phyloP scores from a whole-genome alignment of 2,797 vertebrate species.

The Microchirus variegatus region DNA sequence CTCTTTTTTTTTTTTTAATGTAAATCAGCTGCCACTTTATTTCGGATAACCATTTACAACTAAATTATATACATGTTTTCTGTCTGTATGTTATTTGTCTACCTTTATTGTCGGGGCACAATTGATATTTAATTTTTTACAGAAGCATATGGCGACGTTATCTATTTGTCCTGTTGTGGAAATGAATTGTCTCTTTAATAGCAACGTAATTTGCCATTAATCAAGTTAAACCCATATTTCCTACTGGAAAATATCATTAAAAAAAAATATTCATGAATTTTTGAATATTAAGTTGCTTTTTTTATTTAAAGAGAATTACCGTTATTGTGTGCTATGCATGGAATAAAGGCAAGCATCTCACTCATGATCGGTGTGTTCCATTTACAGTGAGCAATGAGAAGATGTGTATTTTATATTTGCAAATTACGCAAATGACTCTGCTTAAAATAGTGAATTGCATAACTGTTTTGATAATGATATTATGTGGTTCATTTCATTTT shows the following conservation, averaged over 20 bases:
- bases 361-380: neutral
- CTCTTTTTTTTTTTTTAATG: neutral
- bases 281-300: conserved; percentile 45
- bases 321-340: conserved; percentile 57
- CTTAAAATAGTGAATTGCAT: no score
- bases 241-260: conserved; percentile 32
- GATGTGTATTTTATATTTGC: neutral
- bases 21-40: conserved; percentile 24
- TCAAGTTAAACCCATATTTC: conserved; percentile 29
- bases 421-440: no score
- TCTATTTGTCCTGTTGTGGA: neutral
- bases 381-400: neutral
- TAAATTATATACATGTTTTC: conserved; percentile 44
- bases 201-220: conserved; percentile 28
- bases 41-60: conserved; percentile 12
- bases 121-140: conserved; percentile 21
- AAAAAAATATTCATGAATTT: conserved; percentile 28
- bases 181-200: conserved; percentile 1
- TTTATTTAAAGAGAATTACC: conserved; percentile 60
- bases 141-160: neutral
- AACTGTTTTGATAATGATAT: no score
- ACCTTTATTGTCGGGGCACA: neutral
- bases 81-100: conserved; percentile 17
- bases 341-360: conserved; percentile 58
- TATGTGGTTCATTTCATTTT: no score